Percentiles rank a stretch among this genome's conserved stretches.
Conservation (phyloP, 1,140 invertebrate species). For the Drosophila sechellia region DNA sequence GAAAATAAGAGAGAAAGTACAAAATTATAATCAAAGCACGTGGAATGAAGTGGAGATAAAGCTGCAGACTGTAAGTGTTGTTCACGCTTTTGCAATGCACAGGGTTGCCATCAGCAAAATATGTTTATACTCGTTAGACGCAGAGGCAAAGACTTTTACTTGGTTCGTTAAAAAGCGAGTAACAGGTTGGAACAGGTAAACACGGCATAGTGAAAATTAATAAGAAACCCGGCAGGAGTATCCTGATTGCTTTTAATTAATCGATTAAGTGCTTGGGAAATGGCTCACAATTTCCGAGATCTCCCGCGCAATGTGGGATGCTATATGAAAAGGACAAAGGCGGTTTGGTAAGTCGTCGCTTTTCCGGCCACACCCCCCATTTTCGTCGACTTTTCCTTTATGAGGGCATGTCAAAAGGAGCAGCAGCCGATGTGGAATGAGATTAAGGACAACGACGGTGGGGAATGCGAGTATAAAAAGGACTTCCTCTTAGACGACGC, state of each 20-base stretch:
- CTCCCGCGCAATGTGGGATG: constrained; percentile 10
- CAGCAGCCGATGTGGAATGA: constrained; percentile 44
- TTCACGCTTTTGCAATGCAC: background rate
- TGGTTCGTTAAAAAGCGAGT: background rate
- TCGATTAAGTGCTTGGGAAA: constrained; percentile 32
- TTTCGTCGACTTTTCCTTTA: constrained; percentile 30
- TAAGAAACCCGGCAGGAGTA: background rate
- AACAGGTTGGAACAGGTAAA: too few species aligned
- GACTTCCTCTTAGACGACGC: constrained; percentile 81
- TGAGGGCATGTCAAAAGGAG: constrained; percentile 39
- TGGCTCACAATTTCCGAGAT: constrained; percentile 20
- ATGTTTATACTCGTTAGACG: too few species aligned
- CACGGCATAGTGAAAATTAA: background rate
- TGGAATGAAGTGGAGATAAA: constrained; percentile 13
- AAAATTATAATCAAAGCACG: constrained; percentile 32
- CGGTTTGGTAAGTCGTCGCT: constrained; percentile 13
- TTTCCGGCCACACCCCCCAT: constrained; percentile 16
- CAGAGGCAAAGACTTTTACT: too few species aligned
- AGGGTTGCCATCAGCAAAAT: background rate
- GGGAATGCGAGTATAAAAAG: constrained; percentile 69
- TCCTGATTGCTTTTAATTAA: constrained; percentile 28
- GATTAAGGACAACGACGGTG: constrained; percentile 32
- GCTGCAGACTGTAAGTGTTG: too few species aligned
- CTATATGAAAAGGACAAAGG: constrained; percentile 34
- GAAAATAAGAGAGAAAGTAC: constrained; percentile 23